Conservation (phyloP, 2,113 vertebrate genomes). For the Rhadina sibilatrix region DNA sequence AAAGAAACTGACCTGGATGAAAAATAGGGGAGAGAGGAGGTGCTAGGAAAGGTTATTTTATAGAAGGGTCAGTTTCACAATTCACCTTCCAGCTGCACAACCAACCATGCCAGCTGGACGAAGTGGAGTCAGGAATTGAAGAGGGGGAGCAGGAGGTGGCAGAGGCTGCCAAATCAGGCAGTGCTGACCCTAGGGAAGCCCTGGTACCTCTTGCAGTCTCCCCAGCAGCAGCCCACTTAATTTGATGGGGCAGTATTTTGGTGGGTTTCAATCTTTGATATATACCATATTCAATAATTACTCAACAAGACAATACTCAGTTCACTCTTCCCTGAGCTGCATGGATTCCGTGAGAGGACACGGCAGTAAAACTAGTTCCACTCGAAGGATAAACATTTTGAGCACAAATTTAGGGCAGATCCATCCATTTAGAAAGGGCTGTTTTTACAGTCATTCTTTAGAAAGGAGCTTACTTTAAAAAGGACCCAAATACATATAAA, state of each 20-base stretch:
- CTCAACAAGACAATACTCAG: neutral
- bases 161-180: neutral
- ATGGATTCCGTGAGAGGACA: neutral
- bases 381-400: neutral
- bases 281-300: neutral
- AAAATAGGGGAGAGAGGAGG: neutral
- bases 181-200: neutral
- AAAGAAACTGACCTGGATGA: neutral
- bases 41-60: neutral
- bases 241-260: neutral
- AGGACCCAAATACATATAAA: neutral
- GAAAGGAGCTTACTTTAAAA: neutral
- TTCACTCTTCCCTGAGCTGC: neutral
- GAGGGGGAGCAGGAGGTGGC: neutral
- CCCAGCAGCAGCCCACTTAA: neutral
- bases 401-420: neutral
- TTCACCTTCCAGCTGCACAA: conserved; percentile 1
- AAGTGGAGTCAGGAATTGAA: neutral
- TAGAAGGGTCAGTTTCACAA: neutral
- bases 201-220: neutral
- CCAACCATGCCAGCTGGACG: neutral
- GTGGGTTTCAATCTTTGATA: neutral
- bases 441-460: neutral
- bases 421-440: neutral
- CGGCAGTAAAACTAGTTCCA: neutral